Evolutionary conservation across 2,888 invertebrate species (phyloP), one percentile per base, ranked within the genome.

Genomic region (Imbricaverruca yamaguchii): DNA sequence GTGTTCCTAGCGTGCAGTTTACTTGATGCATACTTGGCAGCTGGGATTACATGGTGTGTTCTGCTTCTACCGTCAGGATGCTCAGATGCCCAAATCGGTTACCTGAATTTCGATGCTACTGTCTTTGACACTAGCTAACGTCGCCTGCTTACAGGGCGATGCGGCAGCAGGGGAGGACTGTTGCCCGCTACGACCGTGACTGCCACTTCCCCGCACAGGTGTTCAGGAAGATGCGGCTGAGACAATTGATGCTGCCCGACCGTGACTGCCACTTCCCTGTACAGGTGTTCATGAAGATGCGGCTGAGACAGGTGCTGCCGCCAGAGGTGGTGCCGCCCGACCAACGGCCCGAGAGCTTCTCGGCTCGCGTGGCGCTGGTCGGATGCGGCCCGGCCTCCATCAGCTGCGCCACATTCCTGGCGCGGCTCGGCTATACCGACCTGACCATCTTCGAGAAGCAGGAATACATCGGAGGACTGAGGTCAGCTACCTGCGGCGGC

Each of bases 331-430:
- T 87, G 15, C 84, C 85, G 8, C 83, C 84, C 23, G 84, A 85
- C 11, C 83, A 86, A 11, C 84, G 87, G 23, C 87, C 87, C 6
- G 85, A 85, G 80, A 85, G 86, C 82, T 91, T 91, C 18, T 86
- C 89, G 15, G 81, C 81, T 7, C 81, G 80, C 61, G 81, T 84
- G 69, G 84, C 84, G 59, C 82, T 84, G 15, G n/a, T 84, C 53
- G 84, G 99, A 0, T 97, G 96, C 83, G 99, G 99, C 0, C 98
- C 99, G 0, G 97, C 98, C 8, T 96, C 96, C 13, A 90, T 98
- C 81, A 97, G 97, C 15, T 98, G 98, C 86, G 98, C 97, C 1
- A 97, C 98, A 23, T 99, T 96, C 89, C 89, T 99, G 25, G 98
- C 93, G 0, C 90, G 99, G 53, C 89, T 99, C 23, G 99, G 99